Evolutionary conservation across 2,113 vertebrate genomes (phyloP).

Genomic region (cattle (Bos taurus)): ARS-UCD2.0 NC_037352.1:27050001-27050500

Average conservation of each 20-base stretch:
- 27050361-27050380: not conserved
- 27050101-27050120: not conserved
- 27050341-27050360: not conserved
- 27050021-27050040: not conserved
- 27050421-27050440: not conserved
- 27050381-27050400: not conserved
- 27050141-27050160: not conserved
- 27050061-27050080: not conserved
- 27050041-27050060: accelerated
- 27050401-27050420: not conserved
- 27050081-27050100: not conserved
- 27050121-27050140: not conserved
- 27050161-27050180: not conserved
- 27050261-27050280: not conserved
- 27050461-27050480: not conserved
- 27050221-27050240: accelerated
- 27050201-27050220: not conserved
- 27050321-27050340: not conserved
- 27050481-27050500: not conserved
- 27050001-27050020: not conserved
- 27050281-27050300: not conserved
- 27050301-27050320: not conserved
- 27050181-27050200: not conserved
- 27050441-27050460: not conserved
- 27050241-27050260: not conserved